These are phyloP conservation scores for Ptychoptera albimana DNA, from an alignment of 2,888 invertebrate species.

Conservation along the genomic window DNA sequence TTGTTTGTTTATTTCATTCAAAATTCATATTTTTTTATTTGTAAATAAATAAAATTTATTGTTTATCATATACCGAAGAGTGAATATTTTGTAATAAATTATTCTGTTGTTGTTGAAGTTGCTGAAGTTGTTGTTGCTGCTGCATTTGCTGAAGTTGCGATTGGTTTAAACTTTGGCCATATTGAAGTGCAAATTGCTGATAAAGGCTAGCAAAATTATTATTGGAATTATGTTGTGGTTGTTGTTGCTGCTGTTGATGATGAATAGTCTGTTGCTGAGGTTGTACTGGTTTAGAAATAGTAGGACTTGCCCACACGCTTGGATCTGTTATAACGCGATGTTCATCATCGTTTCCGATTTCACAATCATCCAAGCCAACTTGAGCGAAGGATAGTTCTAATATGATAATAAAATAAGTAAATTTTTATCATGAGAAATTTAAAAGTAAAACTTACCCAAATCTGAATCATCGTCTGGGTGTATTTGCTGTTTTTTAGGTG, in stretches of 20 bases:
- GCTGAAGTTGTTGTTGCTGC: constrained; percentile 13
- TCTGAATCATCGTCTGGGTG: constrained; percentile 20
- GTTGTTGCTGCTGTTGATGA: constrained; percentile 10
- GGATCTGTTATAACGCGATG: constrained; percentile 26
- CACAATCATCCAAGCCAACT: constrained; percentile 29
- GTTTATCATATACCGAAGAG: no score
- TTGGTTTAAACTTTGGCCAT: constrained; percentile 12
- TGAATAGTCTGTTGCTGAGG: constrained; percentile 9
- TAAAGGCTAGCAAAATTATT: constrained; percentile 6
- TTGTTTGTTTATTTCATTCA: constrained; percentile 5
- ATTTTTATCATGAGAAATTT: neutral
- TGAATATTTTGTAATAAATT: neutral
- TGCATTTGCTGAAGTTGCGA: constrained; percentile 1
- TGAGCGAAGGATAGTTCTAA: constrained; percentile 24
- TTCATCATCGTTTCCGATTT: constrained; percentile 22
- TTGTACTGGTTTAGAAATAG: constrained; percentile 18
- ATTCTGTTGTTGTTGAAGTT: constrained; percentile 5
- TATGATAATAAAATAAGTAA: neutral
- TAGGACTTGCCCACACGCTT: constrained; percentile 34
- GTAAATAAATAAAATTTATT: no score
- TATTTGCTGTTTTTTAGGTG: no score
- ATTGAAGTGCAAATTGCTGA: constrained; percentile 18
- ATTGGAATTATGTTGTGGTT: constrained; percentile 8
- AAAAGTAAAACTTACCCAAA: constrained; percentile 11
- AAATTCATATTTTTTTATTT: no score